Conservation (phyloP, 1,140 invertebrate species). For the Diplogasteroides magnus region DNA sequence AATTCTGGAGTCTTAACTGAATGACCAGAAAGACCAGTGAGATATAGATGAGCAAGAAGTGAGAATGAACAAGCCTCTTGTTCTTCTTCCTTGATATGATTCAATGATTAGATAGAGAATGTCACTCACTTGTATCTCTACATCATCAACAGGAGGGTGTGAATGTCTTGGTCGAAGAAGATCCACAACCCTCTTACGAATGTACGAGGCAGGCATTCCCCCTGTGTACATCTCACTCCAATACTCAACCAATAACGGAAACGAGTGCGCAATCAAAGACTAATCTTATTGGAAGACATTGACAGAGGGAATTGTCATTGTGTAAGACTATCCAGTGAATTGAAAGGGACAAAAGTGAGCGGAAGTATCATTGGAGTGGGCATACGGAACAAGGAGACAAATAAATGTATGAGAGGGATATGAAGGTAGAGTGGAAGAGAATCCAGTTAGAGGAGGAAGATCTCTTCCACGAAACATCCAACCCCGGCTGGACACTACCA, state of each 20-base stretch:
- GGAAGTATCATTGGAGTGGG: not conserved
- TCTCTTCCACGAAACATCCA: too few relatives aligned
- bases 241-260: too few relatives aligned
- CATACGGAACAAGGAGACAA: not conserved
- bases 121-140: too few relatives aligned
- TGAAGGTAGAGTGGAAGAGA: not conserved
- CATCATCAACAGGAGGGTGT: too few relatives aligned
- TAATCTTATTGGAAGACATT: too few relatives aligned
- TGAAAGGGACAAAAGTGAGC: not conserved
- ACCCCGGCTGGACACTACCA: too few relatives aligned
- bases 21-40: constrained; percentile 25
- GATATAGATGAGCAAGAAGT: constrained; percentile 2
- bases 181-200: not conserved
- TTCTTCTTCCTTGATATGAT: constrained; percentile 14
- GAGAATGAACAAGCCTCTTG: constrained; percentile 2
- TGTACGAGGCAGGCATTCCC: not conserved
- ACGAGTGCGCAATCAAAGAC: too few relatives aligned
- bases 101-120: too few relatives aligned
- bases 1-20: constrained; percentile 41
- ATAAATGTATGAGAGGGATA: not conserved
- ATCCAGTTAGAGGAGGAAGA: too few relatives aligned
- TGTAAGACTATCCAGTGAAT: too few relatives aligned
- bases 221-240: too few relatives aligned
- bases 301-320: too few relatives aligned
- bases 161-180: not conserved